These are phyloP conservation scores for Cheilosia vernalis DNA, from an alignment of 2,888 invertebrate species.

Conservation along the genomic window DNA sequence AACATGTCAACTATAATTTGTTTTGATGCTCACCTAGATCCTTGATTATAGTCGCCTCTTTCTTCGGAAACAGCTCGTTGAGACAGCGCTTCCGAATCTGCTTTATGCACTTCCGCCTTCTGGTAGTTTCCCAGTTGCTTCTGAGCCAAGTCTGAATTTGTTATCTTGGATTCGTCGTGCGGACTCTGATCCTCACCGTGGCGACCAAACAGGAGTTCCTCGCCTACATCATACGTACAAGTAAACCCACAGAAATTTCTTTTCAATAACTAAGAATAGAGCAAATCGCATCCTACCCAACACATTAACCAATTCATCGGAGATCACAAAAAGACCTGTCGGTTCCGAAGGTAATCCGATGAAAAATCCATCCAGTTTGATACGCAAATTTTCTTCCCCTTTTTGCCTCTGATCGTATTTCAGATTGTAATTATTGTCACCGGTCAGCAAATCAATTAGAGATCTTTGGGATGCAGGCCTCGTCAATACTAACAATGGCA, in stretches of 20 bases:
- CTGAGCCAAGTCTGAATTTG: constrained; percentile 50
- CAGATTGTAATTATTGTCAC: constrained; percentile 80
- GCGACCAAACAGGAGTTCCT: constrained; percentile 62
- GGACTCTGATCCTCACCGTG: constrained; percentile 31
- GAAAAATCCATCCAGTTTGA: constrained; percentile 85
- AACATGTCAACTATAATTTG: not conserved
- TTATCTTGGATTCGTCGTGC: constrained; percentile 24
- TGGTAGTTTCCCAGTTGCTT: constrained; percentile 48
- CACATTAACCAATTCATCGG: constrained; percentile 75
- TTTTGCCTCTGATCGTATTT: constrained; percentile 91
- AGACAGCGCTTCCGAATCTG: constrained; percentile 5
- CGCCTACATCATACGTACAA: constrained; percentile 55
- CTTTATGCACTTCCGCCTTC: constrained; percentile 20
- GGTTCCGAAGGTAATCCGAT: constrained; percentile 78
- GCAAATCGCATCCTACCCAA: constrained; percentile 68
- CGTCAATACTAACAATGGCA: constrained; percentile 78
- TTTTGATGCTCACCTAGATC: constrained; percentile 45
- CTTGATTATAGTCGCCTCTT: constrained; percentile 26
- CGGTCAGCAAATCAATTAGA: constrained; percentile 57
- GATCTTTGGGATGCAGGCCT: constrained; percentile 46
- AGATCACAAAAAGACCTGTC: constrained; percentile 65
- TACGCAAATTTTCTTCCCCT: constrained; percentile 89
- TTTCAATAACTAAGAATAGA: constrained; percentile 1
- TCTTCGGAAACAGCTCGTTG: constrained; percentile 27
- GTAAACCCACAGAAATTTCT: constrained; percentile 2